phyloP scores from a whole-genome alignment of 2,113 vertebrate genomes.

The Raja brachyura region DNA sequence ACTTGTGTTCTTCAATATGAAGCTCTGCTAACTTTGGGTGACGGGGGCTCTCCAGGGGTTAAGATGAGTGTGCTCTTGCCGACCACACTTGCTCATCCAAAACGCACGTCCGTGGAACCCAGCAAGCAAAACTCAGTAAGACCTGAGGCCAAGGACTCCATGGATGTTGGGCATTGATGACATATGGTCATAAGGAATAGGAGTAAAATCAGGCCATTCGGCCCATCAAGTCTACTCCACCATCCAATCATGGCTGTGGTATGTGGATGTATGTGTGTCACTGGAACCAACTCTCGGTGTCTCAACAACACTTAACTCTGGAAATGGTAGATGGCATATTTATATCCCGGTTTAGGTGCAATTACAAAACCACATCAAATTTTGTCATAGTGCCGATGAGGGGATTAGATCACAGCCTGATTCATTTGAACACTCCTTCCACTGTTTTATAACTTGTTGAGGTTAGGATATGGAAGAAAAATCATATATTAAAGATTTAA shows the following conservation, averaged over 20 bases:
- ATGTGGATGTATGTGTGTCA: too few relatives aligned
- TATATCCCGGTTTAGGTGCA: neutral
- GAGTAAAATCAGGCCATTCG: too few relatives aligned
- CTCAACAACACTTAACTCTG: neutral
- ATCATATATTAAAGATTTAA: neutral
- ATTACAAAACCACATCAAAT: neutral
- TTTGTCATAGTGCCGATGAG: neutral
- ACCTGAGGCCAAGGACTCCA: neutral
- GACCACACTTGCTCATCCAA: neutral
- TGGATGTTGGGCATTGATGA: too few relatives aligned
- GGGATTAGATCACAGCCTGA: neutral
- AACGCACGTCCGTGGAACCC: neutral
- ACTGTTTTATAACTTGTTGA: neutral
- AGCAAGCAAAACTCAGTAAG: neutral
- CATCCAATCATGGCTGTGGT: too few relatives aligned
- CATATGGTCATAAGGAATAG: too few relatives aligned
- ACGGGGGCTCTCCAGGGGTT: neutral
- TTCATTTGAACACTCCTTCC: neutral
- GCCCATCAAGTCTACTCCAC: too few relatives aligned
- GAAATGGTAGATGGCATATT: neutral
- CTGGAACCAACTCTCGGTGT: neutral
- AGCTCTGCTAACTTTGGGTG: neutral
- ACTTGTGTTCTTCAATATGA: neutral
- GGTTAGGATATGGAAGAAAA: neutral
- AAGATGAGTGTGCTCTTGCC: neutral